Base-by-base conservation (phyloP, 2,113 vertebrate genomes). In the Tonatia bakeri region DNA sequence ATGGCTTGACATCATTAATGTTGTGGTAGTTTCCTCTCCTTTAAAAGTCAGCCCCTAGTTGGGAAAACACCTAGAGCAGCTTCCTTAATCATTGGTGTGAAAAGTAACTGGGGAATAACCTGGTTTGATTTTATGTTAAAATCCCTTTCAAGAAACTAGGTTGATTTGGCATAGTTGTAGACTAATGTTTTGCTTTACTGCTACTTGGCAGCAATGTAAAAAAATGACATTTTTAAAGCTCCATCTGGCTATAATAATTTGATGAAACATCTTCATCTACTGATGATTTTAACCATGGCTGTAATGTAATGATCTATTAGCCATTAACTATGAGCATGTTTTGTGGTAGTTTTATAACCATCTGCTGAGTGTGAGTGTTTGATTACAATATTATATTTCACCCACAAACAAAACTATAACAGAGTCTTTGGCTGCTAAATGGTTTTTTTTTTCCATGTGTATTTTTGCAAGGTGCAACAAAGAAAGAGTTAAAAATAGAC, bases 321-420 rank as follows among this genome's bases (percentile, higher is more conserved):
- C 93, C 95, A 98, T 98, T 97, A 98, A 94, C 97, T 97, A 93
- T 93, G 97, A 98, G 97, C 98, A 97, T 95, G 93, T 96, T 97
- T 97, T 97, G 97, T 98, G 98, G 98, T 97, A 97, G 93, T 97
- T 97, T 98, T 98, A 98, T 97, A 97, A 98, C 97, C 97, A 64
- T 98, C 93, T 97, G 94, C 93, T 95, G 90, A 95, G 96, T 97
- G 97, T 97, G 98, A 92, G 94, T 98, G 95, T 98, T 98, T 98
- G 97, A 98, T 84, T 98, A 97, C 93, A 98, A 97, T 98, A 98
- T 98, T 98, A 87, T 94, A 95, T 98, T 98, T 97, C 98, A 96
- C 98, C 97, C 97, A 97, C 98, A 98, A 98, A 98, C 98, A 98
- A 98, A 98, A 97, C 95, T 97, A 59, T 67, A 16, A 93, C 96